A percentile compares a stretch with the other conserved stretches of the same genome.
Evolutionary conservation across 2,888 invertebrate species (phyloP).

Genomic region (Thecocarcelia acutangulata): DNA sequence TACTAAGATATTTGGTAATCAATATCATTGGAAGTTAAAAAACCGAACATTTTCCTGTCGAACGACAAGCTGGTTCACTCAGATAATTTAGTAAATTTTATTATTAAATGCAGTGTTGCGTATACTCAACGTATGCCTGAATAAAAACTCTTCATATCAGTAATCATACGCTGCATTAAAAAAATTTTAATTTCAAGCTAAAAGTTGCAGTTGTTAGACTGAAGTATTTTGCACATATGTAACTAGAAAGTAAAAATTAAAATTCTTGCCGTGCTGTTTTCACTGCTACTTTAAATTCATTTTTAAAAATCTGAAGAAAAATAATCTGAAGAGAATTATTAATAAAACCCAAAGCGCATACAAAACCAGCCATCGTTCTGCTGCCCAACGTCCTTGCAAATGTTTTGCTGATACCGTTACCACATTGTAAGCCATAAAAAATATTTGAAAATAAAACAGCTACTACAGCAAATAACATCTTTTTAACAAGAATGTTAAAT

Average conservation of each 20-base stretch:
- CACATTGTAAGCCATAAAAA: constrained; percentile 62
- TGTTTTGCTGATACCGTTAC: constrained; percentile 45
- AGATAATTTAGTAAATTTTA: too few species aligned
- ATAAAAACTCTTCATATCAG: not conserved
- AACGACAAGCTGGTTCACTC: too few species aligned
- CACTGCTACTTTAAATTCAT: constrained; percentile 47
- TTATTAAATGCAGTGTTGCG: not conserved
- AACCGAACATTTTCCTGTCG: too few species aligned
- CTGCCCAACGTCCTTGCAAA: constrained; percentile 74
- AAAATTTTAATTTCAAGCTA: not conserved
- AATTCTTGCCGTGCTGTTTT: constrained; percentile 43
- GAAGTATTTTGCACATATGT: not conserved
- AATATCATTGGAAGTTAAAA: too few species aligned
- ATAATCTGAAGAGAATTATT: constrained; percentile 39
- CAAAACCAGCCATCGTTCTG: constrained; percentile 46
- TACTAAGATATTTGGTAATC: too few species aligned
- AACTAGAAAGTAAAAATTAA: constrained; percentile 41
- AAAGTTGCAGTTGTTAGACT: not conserved
- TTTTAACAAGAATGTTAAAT: constrained; percentile 77
- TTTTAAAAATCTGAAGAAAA: constrained; percentile 17
- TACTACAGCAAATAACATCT: constrained; percentile 65
- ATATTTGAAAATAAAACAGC: constrained; percentile 44
- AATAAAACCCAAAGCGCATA: constrained; percentile 66
- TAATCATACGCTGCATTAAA: constrained; percentile 28
- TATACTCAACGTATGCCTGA: constrained; percentile 33